Percentiles rank a stretch among this genome's conserved stretches.
phyloP scores from a whole-genome alignment of 1,140 invertebrate genomes.

The Asbolus verrucosus region DNA sequence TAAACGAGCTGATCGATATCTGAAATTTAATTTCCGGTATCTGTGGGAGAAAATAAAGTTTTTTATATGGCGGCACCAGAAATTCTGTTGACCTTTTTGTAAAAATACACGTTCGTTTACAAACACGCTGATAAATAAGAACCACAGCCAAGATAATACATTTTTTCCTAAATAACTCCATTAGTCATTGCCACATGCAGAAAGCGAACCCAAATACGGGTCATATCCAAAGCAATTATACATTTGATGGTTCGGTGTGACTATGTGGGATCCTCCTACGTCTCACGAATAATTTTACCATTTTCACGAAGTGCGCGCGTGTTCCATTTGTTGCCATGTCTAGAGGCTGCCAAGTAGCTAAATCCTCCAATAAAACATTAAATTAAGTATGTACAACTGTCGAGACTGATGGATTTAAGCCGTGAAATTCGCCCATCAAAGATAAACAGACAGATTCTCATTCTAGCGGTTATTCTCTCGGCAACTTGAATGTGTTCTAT shows the following conservation, averaged over 20 bases:
- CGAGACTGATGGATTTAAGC: background rate
- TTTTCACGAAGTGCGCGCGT: slow-evolving; percentile 22
- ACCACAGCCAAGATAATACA: slow-evolving; percentile 10
- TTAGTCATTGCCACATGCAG: slow-evolving; percentile 12
- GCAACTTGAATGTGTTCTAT: slow-evolving; percentile 10
- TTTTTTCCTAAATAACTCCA: slow-evolving; percentile 14
- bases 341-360: slow-evolving; percentile 27
- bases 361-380: slow-evolving; percentile 28
- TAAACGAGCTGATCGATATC: slow-evolving; percentile 5
- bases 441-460: slow-evolving; percentile 16
- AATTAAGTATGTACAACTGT: slow-evolving; percentile 4
- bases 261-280: slow-evolving; percentile 31
- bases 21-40: slow-evolving; percentile 32
- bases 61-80: background rate
- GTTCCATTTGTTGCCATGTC: slow-evolving; percentile 25
- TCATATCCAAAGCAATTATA: slow-evolving; percentile 10
- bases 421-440: slow-evolving; percentile 12
- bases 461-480: slow-evolving; percentile 3
- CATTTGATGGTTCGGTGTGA: slow-evolving; percentile 10
- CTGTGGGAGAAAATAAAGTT: background rate
- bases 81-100: background rate
- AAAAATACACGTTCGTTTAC: slow-evolving; percentile 16
- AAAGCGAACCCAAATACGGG: slow-evolving; percentile 8
- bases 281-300: slow-evolving; percentile 19
- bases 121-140: slow-evolving; percentile 19